phyloP scores from a whole-genome alignment of 64 coral and sea anemone species.

The Montipora foliosa region DNA sequence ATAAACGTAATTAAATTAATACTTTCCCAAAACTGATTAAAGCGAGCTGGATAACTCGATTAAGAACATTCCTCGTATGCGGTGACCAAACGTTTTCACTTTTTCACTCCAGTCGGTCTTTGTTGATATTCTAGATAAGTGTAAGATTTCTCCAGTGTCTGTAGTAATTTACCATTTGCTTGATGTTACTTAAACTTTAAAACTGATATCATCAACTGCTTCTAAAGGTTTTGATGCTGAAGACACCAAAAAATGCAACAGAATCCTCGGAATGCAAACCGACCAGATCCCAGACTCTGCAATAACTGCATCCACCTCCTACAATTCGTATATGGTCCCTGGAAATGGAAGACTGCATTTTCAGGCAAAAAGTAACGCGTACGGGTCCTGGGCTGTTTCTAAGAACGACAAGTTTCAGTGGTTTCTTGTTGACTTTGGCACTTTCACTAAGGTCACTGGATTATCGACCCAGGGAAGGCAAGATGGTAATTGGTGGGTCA shows the following conservation, averaged over 20 bases:
- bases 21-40: too few species aligned
- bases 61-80: too few species aligned
- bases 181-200: neutral
- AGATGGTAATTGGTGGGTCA: slow-evolving; percentile 34
- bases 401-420: slow-evolving; percentile 32
- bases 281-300: slow-evolving; percentile 27
- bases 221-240: slow-evolving; percentile 11
- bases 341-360: slow-evolving; percentile 53
- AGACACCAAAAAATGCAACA: neutral
- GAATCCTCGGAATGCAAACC: slow-evolving; percentile 53
- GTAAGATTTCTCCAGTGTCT: too few species aligned
- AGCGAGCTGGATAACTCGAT: too few species aligned
- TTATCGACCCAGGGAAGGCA: slow-evolving; percentile 57
- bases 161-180: neutral
- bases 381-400: slow-evolving; percentile 28
- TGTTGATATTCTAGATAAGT: too few species aligned
- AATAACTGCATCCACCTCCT: slow-evolving; percentile 46
- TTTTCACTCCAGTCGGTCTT: too few species aligned
- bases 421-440: slow-evolving; percentile 53
- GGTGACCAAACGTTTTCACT: too few species aligned
- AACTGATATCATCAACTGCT: neutral
- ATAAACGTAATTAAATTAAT: too few species aligned
- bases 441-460: slow-evolving; percentile 24
- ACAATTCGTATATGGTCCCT: slow-evolving; percentile 24
- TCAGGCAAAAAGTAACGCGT: neutral